Evolutionary conservation across 2,113 vertebrate genomes (phyloP).

Genomic region (Nyctibius bracteatus): DNA sequence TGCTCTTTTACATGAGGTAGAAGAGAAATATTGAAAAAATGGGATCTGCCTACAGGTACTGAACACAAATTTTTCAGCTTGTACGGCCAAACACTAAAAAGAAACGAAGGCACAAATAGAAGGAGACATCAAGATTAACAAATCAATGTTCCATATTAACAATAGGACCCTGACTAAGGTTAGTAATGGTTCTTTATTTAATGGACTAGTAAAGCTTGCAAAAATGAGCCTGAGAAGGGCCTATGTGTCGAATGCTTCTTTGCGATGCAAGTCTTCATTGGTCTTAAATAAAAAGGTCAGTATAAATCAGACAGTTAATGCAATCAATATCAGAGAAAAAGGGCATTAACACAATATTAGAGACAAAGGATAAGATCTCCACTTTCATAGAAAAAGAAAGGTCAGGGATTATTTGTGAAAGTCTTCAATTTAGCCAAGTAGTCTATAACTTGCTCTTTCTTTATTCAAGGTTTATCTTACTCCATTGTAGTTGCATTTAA

Average conservation of each 20-base stretch:
- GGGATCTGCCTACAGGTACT: background rate
- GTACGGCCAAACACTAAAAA: background rate
- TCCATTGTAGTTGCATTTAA: background rate
- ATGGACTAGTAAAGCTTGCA: background rate
- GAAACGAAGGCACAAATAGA: background rate
- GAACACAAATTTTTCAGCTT: background rate
- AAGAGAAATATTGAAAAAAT: background rate
- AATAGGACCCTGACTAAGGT: background rate
- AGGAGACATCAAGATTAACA: background rate
- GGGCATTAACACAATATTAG: background rate
- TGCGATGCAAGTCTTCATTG: background rate
- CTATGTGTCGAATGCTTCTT: background rate
- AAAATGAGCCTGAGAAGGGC: background rate
- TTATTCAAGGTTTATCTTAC: background rate
- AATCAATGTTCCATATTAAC: background rate
- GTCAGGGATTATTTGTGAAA: background rate
- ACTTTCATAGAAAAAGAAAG: background rate
- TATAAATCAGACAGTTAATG: background rate
- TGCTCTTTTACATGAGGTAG: background rate
- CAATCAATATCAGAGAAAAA: background rate
- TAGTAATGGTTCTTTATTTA: background rate
- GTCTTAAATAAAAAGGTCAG: background rate
- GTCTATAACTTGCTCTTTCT: background rate
- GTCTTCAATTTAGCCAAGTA: background rate
- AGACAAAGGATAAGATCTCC: background rate